phyloP scores from a whole-genome alignment of 2,113 vertebrate genomes.

The Trichomycterus rosablanca region DNA sequence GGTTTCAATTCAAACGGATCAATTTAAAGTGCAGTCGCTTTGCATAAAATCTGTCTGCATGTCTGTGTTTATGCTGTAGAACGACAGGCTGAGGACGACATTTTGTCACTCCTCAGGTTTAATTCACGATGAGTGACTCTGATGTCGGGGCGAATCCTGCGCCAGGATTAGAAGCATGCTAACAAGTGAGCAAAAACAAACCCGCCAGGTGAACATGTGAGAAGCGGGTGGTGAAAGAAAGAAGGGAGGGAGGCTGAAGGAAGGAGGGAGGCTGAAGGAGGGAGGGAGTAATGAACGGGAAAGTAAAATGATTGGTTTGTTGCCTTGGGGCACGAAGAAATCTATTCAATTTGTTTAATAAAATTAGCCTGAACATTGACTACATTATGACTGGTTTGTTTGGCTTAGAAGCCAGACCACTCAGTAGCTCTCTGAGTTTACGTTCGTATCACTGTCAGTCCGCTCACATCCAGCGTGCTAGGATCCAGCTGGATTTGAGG shows the following conservation, averaged over 20 bases:
- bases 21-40: constrained; percentile 10
- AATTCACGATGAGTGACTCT: constrained; percentile 20
- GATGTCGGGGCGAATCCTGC: constrained; percentile 22
- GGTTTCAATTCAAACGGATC: constrained; percentile 20
- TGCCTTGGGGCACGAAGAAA: constrained; percentile 57
- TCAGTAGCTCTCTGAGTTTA: background rate
- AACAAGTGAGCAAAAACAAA: constrained; percentile 11
- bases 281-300: constrained; percentile 21
- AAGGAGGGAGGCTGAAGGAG: constrained; percentile 17
- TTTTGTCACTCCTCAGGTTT: constrained; percentile 27
- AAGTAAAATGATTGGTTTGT: constrained; percentile 54
- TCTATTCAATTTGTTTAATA: constrained; percentile 70
- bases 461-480: background rate
- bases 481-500: background rate
- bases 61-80: constrained; percentile 22
- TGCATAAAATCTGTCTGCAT: constrained; percentile 16
- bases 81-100: constrained; percentile 10
- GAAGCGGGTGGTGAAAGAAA: background rate
- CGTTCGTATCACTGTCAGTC: constrained; percentile 22
- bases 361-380: constrained; percentile 64
- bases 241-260: background rate
- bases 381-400: constrained; percentile 52
- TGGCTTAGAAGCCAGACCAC: constrained; percentile 45
- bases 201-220: constrained; percentile 18
- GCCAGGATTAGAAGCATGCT: constrained; percentile 27